Evolutionary conservation across 53 echinoderm and acorn worm genomes (phyloP).

Genomic region (Patiria pectinifera): DNA sequence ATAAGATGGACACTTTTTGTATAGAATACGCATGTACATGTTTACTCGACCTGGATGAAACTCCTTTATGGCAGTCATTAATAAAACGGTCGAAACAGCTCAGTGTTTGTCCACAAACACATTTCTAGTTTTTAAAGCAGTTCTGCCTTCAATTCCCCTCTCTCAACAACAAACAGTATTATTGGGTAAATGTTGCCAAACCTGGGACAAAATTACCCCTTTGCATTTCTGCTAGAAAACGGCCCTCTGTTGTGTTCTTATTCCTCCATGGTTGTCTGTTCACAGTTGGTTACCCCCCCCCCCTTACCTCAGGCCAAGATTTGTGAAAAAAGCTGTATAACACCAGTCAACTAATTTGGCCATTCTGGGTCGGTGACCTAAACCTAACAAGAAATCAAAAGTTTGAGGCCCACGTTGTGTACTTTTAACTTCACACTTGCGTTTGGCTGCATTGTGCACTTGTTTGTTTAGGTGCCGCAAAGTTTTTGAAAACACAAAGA

Average conservation of each 20-base stretch:
- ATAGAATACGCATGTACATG: too few relatives aligned
- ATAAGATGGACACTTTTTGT: too few relatives aligned
- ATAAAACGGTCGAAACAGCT: too few relatives aligned
- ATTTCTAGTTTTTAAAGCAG: too few relatives aligned
- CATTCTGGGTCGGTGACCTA: constrained; percentile 35
- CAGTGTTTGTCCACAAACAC: too few relatives aligned
- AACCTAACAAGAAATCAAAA: constrained; percentile 14
- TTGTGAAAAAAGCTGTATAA: background rate
- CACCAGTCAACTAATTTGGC: background rate
- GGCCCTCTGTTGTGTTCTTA: too few relatives aligned
- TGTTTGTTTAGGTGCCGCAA: background rate
- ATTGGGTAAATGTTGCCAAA: background rate
- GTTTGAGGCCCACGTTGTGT: background rate
- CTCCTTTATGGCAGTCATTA: too few relatives aligned
- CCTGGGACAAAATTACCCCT: background rate
- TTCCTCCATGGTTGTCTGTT: too few relatives aligned
- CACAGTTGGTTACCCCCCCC: background rate
- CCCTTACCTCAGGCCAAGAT: background rate
- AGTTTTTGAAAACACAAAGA: background rate
- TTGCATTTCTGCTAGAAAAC: background rate
- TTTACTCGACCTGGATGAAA: too few relatives aligned
- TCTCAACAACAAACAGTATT: too few relatives aligned
- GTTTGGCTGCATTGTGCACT: background rate
- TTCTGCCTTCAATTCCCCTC: too few relatives aligned
- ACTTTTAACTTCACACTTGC: constrained; percentile 2